These are phyloP conservation scores for Hydrocynus forskahlii DNA, from an alignment of 2,797 vertebrate species.

Conservation along the genomic window DNA sequence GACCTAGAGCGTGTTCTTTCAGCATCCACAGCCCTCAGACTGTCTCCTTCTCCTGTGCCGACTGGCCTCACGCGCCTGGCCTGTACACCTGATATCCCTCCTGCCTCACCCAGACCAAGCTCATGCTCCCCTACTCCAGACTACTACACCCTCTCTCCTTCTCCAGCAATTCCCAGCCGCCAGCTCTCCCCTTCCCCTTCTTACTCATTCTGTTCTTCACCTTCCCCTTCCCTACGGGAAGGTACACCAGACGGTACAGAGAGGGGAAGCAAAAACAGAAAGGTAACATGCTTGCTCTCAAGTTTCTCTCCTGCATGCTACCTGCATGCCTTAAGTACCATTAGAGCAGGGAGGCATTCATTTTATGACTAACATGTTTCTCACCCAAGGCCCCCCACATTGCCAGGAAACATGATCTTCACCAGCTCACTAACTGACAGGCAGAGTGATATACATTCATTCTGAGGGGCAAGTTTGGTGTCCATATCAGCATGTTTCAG, in stretches of 20 bases:
- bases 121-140: slow-evolving; percentile 52
- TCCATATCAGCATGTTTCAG: neutral
- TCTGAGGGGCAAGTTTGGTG: slow-evolving; percentile 3
- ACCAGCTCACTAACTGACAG: neutral
- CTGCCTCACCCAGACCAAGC: slow-evolving; percentile 40
- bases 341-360: neutral
- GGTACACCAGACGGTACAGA: slow-evolving; percentile 81
- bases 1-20: slow-evolving; percentile 28
- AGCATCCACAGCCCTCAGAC: slow-evolving; percentile 46
- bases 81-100: slow-evolving; percentile 62
- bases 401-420: slow-evolving; percentile 15
- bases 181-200: slow-evolving; percentile 75
- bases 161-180: slow-evolving; percentile 65
- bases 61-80: slow-evolving; percentile 56
- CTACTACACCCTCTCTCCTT: slow-evolving; percentile 64
- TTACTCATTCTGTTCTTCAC: slow-evolving; percentile 74
- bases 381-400: neutral
- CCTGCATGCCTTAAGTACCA: slow-evolving; percentile 43
- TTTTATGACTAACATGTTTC: slow-evolving; percentile 6
- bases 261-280: slow-evolving; percentile 84
- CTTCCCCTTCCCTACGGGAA: slow-evolving; percentile 80
- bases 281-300: slow-evolving; percentile 75
- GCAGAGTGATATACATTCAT: slow-evolving; percentile 1
- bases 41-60: slow-evolving; percentile 61
- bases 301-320: slow-evolving; percentile 35